Evolutionary conservation across 1,140 invertebrate species (phyloP).

Genomic region (Tetramorium parvispinum): DNA sequence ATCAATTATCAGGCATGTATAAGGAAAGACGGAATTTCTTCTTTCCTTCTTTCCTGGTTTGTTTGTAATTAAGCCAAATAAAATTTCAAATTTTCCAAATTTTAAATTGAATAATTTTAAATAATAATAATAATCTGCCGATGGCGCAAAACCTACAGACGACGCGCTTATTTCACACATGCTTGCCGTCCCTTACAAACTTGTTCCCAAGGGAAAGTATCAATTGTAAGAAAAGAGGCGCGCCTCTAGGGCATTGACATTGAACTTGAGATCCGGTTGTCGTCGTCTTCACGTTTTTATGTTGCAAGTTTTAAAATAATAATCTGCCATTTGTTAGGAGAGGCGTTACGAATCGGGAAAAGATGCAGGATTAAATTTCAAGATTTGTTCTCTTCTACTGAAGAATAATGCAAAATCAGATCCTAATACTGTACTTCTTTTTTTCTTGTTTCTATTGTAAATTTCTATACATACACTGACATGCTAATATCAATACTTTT

Average conservation of each 20-base stretch:
- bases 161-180: not conserved
- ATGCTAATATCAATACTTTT: not conserved
- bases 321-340: not conserved
- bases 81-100: not conserved
- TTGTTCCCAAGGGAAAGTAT: conserved; percentile 33
- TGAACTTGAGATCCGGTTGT: conserved; percentile 50
- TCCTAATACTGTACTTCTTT: not conserved
- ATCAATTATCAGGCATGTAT: no score
- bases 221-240: conserved; percentile 29
- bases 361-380: not conserved
- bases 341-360: not conserved
- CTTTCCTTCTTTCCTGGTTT: not conserved
- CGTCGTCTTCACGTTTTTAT: not conserved
- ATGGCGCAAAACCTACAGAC: not conserved
- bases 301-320: not conserved
- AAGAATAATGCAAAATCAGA: not conserved
- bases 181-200: conserved; percentile 6
- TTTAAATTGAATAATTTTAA: not conserved
- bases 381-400: not conserved
- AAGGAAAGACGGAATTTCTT: not conserved
- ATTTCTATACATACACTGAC: not conserved
- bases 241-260: conserved; percentile 44
- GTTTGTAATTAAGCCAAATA: not conserved
- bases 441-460: not conserved
- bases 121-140: not conserved